phyloP scores from a whole-genome alignment of 2,888 invertebrate species.

The Andrena chrysosceles region DNA sequence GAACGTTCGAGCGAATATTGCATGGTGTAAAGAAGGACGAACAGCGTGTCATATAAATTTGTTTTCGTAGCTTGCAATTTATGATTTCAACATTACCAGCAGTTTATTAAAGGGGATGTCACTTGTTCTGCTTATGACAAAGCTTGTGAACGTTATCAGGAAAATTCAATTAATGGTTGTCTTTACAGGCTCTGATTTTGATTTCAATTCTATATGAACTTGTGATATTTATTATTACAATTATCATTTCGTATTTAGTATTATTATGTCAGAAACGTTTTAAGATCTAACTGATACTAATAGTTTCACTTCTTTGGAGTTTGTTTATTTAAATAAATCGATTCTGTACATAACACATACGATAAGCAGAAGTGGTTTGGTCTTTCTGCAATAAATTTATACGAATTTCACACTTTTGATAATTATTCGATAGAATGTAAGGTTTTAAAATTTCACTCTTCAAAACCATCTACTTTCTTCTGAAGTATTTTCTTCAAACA shows the following conservation, averaged over 20 bases:
- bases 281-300: neutral
- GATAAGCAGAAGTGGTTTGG: too few relatives aligned
- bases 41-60: neutral
- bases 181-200: too few relatives aligned
- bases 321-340: too few relatives aligned
- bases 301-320: neutral
- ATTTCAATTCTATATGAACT: too few relatives aligned
- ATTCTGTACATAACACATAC: too few relatives aligned
- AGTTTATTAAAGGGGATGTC: neutral
- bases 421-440: neutral
- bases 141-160: neutral
- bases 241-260: neutral
- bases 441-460: neutral
- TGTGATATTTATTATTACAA: neutral
- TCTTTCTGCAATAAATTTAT: neutral
- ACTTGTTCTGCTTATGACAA: neutral
- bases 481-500: neutral
- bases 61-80: neutral
- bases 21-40: neutral
- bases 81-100: neutral
- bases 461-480: neutral
- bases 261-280: too few relatives aligned
- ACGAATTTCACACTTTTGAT: neutral
- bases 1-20: slow-evolving; percentile 11
- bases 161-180: too few relatives aligned